These are phyloP conservation scores for Zeus faber DNA, from an alignment of 2,113 vertebrate genomes.

Conservation along the genomic window DNA sequence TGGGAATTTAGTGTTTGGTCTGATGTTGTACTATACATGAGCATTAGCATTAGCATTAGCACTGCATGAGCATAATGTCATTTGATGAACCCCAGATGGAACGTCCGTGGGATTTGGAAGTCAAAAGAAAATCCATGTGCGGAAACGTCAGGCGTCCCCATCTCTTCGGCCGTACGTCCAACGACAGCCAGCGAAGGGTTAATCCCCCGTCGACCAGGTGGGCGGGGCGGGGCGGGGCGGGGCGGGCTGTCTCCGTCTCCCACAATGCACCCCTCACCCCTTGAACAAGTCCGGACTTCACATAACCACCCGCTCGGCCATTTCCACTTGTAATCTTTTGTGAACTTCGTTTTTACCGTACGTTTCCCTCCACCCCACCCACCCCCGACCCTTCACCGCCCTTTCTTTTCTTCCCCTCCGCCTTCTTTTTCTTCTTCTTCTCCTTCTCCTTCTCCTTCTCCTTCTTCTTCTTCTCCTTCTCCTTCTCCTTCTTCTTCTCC, in stretches of 20 bases:
- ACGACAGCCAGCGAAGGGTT: too few relatives aligned
- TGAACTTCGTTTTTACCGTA: too few relatives aligned
- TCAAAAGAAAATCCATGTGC: too few relatives aligned
- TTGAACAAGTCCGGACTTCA: conserved; percentile 39
- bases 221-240: background rate
- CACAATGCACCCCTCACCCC: conserved; percentile 22
- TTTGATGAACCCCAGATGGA: too few relatives aligned
- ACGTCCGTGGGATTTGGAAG: too few relatives aligned
- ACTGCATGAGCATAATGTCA: too few relatives aligned
- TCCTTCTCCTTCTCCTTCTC: conserved; percentile 15
- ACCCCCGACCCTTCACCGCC: conserved; percentile 24
- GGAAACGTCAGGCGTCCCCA: too few relatives aligned
- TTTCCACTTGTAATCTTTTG: conserved; percentile 41
- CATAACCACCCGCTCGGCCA: conserved; percentile 40
- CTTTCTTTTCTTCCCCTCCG: conserved; percentile 16
- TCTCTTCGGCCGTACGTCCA: too few relatives aligned
- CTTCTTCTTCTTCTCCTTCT: conserved; percentile 12
- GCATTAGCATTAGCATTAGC: too few relatives aligned
- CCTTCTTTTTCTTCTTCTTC: background rate
- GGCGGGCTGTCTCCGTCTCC: conserved; percentile 6
- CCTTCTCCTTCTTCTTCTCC: conserved; percentile 26
- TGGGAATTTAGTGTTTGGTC: too few relatives aligned
- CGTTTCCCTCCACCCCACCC: too few relatives aligned
- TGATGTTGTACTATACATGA: too few relatives aligned
- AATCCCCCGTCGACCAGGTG: conserved; percentile 16